A percentile compares a stretch with the other conserved stretches of the same genome.
Evolutionary conservation across 2,888 invertebrate species (phyloP).

Genomic region (Cheilosia pagana): DNA sequence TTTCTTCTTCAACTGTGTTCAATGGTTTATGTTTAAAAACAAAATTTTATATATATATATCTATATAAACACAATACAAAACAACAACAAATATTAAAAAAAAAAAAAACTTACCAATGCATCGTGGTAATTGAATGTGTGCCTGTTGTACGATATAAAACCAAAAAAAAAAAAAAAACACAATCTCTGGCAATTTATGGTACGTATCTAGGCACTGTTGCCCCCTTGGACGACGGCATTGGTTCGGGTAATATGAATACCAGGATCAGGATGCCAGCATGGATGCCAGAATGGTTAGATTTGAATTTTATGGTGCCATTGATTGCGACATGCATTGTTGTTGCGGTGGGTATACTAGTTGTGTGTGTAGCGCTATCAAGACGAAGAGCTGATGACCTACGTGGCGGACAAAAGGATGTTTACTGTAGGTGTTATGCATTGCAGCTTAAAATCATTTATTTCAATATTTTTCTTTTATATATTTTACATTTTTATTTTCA

Average conservation of each 20-base stretch:
- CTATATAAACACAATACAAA: conserved; percentile 65
- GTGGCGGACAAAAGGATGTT: conserved; percentile 91
- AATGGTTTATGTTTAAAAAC: conserved; percentile 76
- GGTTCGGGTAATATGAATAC: conserved; percentile 83
- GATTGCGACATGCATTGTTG: conserved; percentile 94
- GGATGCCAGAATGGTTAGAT: conserved; percentile 94
- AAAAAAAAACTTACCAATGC: conserved; percentile 63
- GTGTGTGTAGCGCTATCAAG: conserved; percentile 94
- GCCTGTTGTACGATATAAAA: conserved; percentile 72
- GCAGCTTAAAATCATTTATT: conserved; percentile 48
- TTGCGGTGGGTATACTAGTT: conserved; percentile 94
- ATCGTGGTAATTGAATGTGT: conserved; percentile 74
- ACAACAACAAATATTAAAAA: conserved; percentile 51
- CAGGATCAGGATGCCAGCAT: conserved; percentile 86
- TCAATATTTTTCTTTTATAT: conserved; percentile 21
- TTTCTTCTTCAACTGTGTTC: conserved; percentile 76
- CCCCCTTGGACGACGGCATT: conserved; percentile 88
- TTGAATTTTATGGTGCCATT: conserved; percentile 95
- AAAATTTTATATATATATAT: conserved; percentile 63
- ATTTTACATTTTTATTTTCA: conserved; percentile 24
- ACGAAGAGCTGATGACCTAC: conserved; percentile 90
- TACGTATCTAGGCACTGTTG: conserved; percentile 88
- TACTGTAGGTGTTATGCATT: conserved; percentile 88
- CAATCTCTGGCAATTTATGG: conserved; percentile 32
- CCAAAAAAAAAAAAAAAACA: conserved; percentile 38